These are phyloP conservation scores for Sinocyclocheilus rhinocerous DNA, from an alignment of 2,113 vertebrate genomes.

Conservation along the genomic window DNA sequence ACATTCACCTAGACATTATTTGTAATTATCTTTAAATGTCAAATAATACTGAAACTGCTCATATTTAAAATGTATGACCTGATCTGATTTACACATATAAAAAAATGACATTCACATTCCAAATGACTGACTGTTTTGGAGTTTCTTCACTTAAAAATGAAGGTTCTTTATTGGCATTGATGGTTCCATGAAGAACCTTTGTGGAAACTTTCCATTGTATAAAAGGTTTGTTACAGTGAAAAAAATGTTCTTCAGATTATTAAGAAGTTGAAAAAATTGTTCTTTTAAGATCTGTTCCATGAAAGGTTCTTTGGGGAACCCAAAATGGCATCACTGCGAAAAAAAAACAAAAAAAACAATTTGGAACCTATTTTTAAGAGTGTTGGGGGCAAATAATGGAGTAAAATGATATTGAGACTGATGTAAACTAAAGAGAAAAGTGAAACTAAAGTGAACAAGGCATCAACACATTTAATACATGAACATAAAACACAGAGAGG, in stretches of 20 bases:
- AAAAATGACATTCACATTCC: not conserved
- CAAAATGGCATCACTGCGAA: not conserved
- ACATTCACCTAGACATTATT: conserved; percentile 47
- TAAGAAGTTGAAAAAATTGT: no score
- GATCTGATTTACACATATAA: not conserved
- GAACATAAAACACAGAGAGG: conserved; percentile 21
- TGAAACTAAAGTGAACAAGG: not conserved
- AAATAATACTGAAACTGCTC: not conserved
- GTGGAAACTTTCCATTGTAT: not conserved
- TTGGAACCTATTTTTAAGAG: not conserved
- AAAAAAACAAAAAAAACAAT: not conserved
- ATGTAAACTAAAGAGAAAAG: not conserved
- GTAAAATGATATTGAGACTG: not conserved
- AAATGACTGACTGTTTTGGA: not conserved
- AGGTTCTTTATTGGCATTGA: not conserved
- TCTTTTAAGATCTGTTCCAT: no score
- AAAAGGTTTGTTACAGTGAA: not conserved
- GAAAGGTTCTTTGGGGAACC: not conserved
- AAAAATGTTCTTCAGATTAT: no score
- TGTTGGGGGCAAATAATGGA: not conserved
- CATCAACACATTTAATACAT: not conserved
- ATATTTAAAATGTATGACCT: not conserved
- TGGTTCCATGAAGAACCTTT: no score
- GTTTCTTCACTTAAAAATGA: not conserved
- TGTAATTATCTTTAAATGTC: conserved; percentile 48